Conservation (phyloP, 2,797 vertebrate species). For the Falco concolor region DNA sequence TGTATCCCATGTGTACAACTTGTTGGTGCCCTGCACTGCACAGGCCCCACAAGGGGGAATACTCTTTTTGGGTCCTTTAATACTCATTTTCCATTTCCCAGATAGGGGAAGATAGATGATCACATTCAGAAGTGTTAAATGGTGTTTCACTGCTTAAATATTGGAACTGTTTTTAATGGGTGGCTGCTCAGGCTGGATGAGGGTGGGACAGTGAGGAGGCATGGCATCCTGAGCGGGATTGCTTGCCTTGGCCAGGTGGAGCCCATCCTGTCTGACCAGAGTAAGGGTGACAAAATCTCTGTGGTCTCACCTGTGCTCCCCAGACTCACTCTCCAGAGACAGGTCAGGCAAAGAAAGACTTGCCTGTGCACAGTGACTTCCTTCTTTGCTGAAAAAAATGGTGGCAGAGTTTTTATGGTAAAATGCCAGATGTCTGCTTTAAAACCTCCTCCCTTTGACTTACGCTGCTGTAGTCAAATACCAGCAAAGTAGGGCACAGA, state of each 20-base stretch:
- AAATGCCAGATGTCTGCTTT: background rate
- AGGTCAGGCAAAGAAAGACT: background rate
- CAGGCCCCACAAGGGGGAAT: background rate
- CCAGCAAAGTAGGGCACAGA: background rate
- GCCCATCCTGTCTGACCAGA: background rate
- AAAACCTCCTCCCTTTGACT: background rate
- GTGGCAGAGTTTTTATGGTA: background rate
- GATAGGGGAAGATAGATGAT: background rate
- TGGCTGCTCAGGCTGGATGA: background rate
- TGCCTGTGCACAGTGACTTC: background rate
- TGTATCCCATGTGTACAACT: background rate
- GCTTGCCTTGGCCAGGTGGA: background rate
- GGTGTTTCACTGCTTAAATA: background rate
- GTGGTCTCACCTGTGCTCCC: background rate
- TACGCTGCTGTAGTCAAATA: background rate
- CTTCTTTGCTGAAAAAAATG: background rate
- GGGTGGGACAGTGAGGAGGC: background rate
- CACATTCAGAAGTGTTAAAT: background rate
- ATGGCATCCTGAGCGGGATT: rapidly evolving
- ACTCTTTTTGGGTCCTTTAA: background rate
- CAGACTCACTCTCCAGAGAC: background rate
- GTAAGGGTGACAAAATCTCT: background rate
- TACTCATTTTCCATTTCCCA: background rate
- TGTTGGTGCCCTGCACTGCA: background rate
- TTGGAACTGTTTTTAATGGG: background rate